These are phyloP conservation scores for Umimayanthus kanabou DNA, from an alignment of 92 coral and sea anemone species.

Conservation along the genomic window DNA sequence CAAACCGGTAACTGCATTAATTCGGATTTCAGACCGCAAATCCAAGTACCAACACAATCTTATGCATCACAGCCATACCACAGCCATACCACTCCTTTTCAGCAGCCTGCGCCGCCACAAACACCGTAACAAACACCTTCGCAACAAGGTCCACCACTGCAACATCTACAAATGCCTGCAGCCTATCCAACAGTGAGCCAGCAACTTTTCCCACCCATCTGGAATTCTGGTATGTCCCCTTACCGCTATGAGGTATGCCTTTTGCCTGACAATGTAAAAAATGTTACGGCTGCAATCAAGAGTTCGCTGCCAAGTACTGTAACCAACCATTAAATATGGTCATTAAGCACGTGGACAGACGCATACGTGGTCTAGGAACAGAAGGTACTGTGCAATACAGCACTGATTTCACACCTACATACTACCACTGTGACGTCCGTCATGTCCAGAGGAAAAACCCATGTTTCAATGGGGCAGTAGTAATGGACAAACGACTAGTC, in stretches of 20 bases:
- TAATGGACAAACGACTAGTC: background rate
- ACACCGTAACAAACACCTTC: slow-evolving; percentile 6
- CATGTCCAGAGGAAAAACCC: background rate
- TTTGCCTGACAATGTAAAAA: slow-evolving; percentile 14
- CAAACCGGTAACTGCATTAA: slow-evolving; percentile 12
- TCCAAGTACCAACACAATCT: slow-evolving; percentile 2
- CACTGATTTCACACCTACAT: slow-evolving; percentile 34
- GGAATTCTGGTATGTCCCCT: slow-evolving; percentile 9
- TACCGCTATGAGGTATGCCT: slow-evolving; percentile 2
- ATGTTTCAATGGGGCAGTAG: background rate
- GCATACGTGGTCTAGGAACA: slow-evolving; percentile 22
- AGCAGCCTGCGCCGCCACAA: slow-evolving; percentile 14
- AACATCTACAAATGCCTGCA: slow-evolving; percentile 4
- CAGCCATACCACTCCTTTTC: slow-evolving; percentile 13
- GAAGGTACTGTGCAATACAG: slow-evolving; percentile 27
- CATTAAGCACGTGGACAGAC: slow-evolving; percentile 36
- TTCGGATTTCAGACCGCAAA: slow-evolving; percentile 7
- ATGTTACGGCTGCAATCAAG: slow-evolving; percentile 49
- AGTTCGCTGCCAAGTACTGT: slow-evolving; percentile 15
- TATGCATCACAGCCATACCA: slow-evolving; percentile 4
- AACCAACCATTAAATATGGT: slow-evolving; percentile 18
- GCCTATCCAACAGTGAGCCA: too few relatives aligned
- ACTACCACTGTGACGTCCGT: slow-evolving; percentile 7
- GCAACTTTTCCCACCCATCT: too few relatives aligned
- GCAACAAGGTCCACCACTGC: slow-evolving; percentile 7